These are phyloP conservation scores for Ferrisia virgata DNA, from an alignment of 2,888 invertebrate species.

Conservation along the genomic window DNA sequence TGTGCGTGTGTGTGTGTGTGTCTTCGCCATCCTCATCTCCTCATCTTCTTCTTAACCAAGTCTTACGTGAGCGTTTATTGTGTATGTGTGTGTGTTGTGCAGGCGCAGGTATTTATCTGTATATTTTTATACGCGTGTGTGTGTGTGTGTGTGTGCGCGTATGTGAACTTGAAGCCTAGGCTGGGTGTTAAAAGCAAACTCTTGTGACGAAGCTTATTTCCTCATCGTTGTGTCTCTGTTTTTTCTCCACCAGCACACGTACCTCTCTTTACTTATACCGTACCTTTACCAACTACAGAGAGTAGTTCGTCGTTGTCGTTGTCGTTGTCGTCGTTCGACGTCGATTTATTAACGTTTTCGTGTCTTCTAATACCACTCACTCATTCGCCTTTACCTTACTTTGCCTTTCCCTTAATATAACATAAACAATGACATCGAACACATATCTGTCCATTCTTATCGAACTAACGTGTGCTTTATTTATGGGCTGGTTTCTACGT, in stretches of 20 bases:
- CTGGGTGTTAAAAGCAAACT: slow-evolving; percentile 45
- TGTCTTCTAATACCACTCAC: slow-evolving; percentile 36
- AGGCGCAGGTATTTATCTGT: too few species aligned
- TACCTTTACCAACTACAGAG: background rate
- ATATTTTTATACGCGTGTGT: too few species aligned
- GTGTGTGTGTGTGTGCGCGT: background rate
- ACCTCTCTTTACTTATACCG: background rate
- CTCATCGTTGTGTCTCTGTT: background rate
- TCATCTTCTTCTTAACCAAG: too few species aligned
- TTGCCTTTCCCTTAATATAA: background rate
- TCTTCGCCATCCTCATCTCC: too few species aligned
- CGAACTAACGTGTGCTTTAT: slow-evolving; percentile 24
- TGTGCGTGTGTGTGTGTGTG: too few species aligned
- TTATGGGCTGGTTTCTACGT: slow-evolving; percentile 14
- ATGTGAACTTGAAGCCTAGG: slow-evolving; percentile 31
- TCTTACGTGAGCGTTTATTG: background rate
- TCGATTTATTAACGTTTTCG: slow-evolving; percentile 43
- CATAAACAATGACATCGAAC: slow-evolving; percentile 43
- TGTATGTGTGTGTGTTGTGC: background rate
- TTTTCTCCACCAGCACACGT: background rate
- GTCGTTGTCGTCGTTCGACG: slow-evolving; percentile 38
- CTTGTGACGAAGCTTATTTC: slow-evolving; percentile 43
- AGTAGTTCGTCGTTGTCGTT: slow-evolving; percentile 17
- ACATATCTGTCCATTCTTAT: slow-evolving; percentile 42
- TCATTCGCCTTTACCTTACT: slow-evolving; percentile 6